These are phyloP conservation scores for Drosophila nebulosa DNA, from an alignment of 1,140 invertebrate genomes.

Conservation along the genomic window DNA sequence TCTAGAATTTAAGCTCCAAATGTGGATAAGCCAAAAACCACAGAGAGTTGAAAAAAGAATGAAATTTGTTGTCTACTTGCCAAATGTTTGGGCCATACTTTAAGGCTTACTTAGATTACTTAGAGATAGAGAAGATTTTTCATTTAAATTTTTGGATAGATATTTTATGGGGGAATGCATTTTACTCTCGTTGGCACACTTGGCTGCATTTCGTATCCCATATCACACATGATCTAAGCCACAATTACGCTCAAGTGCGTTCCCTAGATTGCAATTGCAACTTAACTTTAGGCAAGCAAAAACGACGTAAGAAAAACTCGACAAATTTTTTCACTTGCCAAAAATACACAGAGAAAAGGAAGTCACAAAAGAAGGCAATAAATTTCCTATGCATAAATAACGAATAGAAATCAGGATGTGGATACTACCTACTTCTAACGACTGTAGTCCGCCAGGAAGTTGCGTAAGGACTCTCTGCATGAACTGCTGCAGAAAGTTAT, in stretches of 20 bases:
- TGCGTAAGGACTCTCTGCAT: conserved; percentile 41
- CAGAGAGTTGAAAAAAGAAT: conserved; percentile 8
- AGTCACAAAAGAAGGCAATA: conserved; percentile 58
- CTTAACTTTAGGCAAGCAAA: conserved; percentile 29
- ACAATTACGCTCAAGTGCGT: conserved; percentile 76
- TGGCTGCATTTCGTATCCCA: conserved; percentile 14
- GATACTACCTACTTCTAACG: conserved; percentile 16
- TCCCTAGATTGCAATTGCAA: conserved; percentile 67
- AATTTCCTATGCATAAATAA: conserved; percentile 71
- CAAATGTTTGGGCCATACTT: conserved; percentile 19
- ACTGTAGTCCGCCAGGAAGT: conserved; percentile 57
- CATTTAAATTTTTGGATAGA: conserved; percentile 70
- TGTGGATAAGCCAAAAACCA: conserved; percentile 49
- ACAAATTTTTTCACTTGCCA: conserved; percentile 57
- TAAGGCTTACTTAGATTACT: conserved; percentile 11
- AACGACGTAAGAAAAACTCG: background rate
- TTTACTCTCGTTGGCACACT: conserved; percentile 30
- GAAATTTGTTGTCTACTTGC: conserved; percentile 13
- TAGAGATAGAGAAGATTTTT: conserved; percentile 25
- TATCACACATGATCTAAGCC: conserved; percentile 30
- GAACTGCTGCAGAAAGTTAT: background rate
- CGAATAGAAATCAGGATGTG: conserved; percentile 56
- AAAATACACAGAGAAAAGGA: conserved; percentile 71
- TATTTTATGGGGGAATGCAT: conserved; percentile 64
- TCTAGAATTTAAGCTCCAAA: background rate